Percentiles rank a stretch among this genome's conserved stretches.
phyloP scores from a whole-genome alignment of 2,113 vertebrate species.

The Halichoeres trimaculatus region DNA sequence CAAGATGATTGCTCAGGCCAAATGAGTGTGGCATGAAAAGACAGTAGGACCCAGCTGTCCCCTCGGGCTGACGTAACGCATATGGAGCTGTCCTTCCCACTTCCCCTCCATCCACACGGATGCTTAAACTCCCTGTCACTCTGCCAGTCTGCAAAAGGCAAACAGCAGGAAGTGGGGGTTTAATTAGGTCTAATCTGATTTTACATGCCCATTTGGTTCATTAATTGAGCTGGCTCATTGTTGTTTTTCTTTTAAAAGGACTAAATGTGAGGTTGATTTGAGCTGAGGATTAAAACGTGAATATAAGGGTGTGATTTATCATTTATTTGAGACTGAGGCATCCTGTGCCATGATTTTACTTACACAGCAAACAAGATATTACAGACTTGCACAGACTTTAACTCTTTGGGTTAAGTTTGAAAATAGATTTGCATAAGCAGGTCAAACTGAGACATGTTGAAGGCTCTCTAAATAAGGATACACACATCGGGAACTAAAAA shows the following conservation, averaged over 20 bases:
- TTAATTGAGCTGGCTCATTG: constrained; percentile 60
- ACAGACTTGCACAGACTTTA: no score
- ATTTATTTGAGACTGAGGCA: neutral
- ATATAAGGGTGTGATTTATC: neutral
- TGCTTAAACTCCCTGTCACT: constrained; percentile 72
- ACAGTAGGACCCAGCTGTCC: constrained; percentile 66
- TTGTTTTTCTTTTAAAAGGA: constrained; percentile 32
- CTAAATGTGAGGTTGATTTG: constrained; percentile 20
- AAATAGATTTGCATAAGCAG: no score
- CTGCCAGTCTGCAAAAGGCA: constrained; percentile 54
- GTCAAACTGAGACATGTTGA: no score
- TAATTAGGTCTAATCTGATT: constrained; percentile 70
- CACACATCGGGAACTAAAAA: no score
- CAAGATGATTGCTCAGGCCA: constrained; percentile 77
- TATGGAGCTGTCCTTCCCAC: constrained; percentile 81
- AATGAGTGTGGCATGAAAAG: constrained; percentile 83
- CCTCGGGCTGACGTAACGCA: constrained; percentile 72
- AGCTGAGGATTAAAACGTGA: neutral
- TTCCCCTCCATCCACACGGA: constrained; percentile 67
- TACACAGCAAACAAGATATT: no score
- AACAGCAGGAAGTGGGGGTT: constrained; percentile 48
- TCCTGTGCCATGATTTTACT: no score
- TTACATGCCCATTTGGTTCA: constrained; percentile 63
- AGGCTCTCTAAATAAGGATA: no score
- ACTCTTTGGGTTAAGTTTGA: no score